Conservation (phyloP, 2,797 vertebrate genomes). For the Halcyon leucocephala region DNA sequence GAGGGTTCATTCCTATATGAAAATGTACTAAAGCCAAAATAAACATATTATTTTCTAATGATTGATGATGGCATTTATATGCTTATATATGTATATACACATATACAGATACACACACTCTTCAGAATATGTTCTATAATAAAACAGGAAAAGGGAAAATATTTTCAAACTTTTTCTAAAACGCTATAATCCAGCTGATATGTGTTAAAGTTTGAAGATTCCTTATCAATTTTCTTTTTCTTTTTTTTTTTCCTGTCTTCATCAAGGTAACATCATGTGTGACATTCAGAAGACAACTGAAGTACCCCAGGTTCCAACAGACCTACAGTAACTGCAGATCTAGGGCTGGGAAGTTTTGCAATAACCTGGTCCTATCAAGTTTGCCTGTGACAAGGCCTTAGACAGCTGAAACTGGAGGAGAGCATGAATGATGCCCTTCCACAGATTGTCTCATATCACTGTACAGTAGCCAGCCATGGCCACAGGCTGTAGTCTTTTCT, state of each 20-base stretch:
- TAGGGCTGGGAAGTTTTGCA: not conserved
- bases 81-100: not conserved
- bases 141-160: not conserved
- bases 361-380: not conserved
- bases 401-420: not conserved
- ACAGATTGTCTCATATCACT: not conserved
- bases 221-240: not conserved
- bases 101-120: not conserved
- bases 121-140: not conserved
- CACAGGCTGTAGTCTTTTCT: not conserved
- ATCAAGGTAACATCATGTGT: not conserved
- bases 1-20: not conserved
- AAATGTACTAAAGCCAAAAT: not conserved
- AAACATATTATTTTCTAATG: not conserved
- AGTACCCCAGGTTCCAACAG: not conserved
- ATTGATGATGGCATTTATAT: not conserved
- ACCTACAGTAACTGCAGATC: not conserved
- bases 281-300: not conserved
- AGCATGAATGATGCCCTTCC: not conserved
- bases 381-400: not conserved
- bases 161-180: not conserved
- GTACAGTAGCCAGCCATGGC: not conserved
- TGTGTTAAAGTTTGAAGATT: not conserved
- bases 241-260: not conserved
- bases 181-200: not conserved